Base-by-base conservation (phyloP, 2,113 vertebrate genomes). In the Siniperca knerii region DNA sequence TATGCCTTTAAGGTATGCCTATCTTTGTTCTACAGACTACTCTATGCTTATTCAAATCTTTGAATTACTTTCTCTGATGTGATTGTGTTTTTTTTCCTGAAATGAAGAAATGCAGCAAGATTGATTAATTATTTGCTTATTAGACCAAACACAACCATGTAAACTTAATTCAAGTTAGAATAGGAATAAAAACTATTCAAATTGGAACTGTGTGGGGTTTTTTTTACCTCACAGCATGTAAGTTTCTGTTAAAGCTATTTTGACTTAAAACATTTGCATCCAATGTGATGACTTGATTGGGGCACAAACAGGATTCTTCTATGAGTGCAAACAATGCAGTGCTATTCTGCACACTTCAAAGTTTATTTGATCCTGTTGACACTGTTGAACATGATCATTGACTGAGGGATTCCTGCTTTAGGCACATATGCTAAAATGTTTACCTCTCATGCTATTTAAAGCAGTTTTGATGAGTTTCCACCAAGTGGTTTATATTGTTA, bases 1-100 rank as follows among this genome's bases (percentile, higher is more conserved):
- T 98, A 97, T 92, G 97, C 98, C 86, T 99, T 99, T 85, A 99
- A 99, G 98, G 98, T 99, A 94, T 21, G 91, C 46, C 52, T 79
- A 37, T 23, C n/a, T 69, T 71, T 62, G 33, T 70, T 48, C 46
- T 48, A 6, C 1, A 61, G 1, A 62, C n/a, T 37, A 1, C 40
- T 50, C 6, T 42, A 0, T 67, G 11, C 1, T 52, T 20, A 66
- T 37, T 62, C 16, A 23, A 18, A 29, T 57, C 40, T 48, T n/a
- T 57, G 3, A 23, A 48, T 67, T 20, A 8, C 23, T 44, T 82
- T 44, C 7, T 73, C 48, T 62, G 18, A 21, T 60, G 40, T 42
- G 15, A 33, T 48, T 69, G 9, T 54, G 40, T 15, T 52, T 12
- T n/a, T 79, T 13, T 35, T 9, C 57, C 23, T 18, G 23, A 6